A percentile compares a stretch with the other conserved stretches of the same genome.
Conservation (phyloP, 2,888 invertebrate species). For the Acronicta psi region DNA sequence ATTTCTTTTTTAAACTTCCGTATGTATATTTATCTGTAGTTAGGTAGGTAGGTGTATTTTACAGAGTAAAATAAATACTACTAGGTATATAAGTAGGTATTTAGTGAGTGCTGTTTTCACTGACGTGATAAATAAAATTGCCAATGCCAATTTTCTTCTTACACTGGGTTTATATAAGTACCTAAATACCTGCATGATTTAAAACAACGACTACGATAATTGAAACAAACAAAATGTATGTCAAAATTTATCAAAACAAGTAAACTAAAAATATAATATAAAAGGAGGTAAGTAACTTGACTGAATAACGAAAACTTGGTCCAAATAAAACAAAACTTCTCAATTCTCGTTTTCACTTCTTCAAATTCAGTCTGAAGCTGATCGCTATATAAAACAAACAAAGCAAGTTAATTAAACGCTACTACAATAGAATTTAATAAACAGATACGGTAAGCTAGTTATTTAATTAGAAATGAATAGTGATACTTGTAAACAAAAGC, state of each 20-base stretch:
- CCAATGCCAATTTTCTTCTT: too few species aligned
- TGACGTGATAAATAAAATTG: too few species aligned
- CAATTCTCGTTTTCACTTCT: constrained; percentile 5
- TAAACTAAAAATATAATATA: not conserved
- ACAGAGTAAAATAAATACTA: too few species aligned
- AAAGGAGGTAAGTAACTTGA: constrained; percentile 2
- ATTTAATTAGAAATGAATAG: constrained; percentile 23
- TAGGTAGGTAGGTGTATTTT: too few species aligned
- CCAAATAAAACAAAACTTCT: constrained; percentile 36
- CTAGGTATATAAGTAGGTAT: too few species aligned
- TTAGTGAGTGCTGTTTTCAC: too few species aligned
- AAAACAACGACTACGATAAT: too few species aligned
- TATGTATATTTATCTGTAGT: constrained; percentile 1
- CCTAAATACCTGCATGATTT: too few species aligned
- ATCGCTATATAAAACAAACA: constrained; percentile 28
- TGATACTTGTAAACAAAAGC: constrained; percentile 14
- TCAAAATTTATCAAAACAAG: too few species aligned
- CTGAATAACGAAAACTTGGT: constrained; percentile 25
- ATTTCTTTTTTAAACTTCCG: constrained; percentile 32
- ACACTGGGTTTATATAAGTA: too few species aligned
- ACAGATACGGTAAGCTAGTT: constrained; percentile 7
- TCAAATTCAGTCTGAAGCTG: not conserved
- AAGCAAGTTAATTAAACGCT: constrained; percentile 5
- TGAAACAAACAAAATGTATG: too few species aligned
- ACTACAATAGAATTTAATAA: constrained; percentile 19